Base-by-base conservation (phyloP, 2,888 invertebrate genomes). In the Sphaeridia pumilis region DNA sequence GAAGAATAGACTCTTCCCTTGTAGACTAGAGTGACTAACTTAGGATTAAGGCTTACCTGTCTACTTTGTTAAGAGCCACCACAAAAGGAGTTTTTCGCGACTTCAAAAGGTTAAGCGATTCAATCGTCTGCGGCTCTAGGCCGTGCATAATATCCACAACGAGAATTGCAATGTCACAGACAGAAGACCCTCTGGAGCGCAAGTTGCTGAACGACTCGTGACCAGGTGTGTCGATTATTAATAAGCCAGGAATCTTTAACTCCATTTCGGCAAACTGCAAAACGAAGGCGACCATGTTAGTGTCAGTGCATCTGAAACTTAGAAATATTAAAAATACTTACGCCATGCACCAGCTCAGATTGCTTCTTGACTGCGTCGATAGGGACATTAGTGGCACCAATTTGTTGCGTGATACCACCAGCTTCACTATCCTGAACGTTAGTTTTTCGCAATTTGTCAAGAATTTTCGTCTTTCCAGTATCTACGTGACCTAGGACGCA, bases 91-190 rank as follows among this genome's bases (percentile, higher is more conserved):
- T 95, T 70, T 92, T 90, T 70, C 87, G 86, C 57, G 81, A 76
- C 70, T 94, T 92, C 22, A 99, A 74, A 63, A 99, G 74, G 70
- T 93, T 90, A 63, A 99, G 83, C 14, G 97, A 97, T 74, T 99
- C 98, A 36, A 97, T 82, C 0, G 98, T 99, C 73, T 99, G 98
- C 0, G 93, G 97, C 71, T 99, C 98, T 26, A 99, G 75, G 0
- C 97, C 97, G 72, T 99, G 98, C 95, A 98, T 99, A 69, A 99
- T 94, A 72, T 99, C 98, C 49, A 99, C 93, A 24, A 95, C 89
- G 58, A 99, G 78, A 74, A 99, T 93, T 55, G 98, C 95, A 69
- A 98, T 93, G 75, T 99, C 98, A 76, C 98, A 99, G 35, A 99
- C 80, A 2, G 97, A 97, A 0, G 97, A 97, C 22, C 98, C 98